phyloP scores from a whole-genome alignment of 2,113 vertebrate genomes.

The Tupaia chinensis region DNA sequence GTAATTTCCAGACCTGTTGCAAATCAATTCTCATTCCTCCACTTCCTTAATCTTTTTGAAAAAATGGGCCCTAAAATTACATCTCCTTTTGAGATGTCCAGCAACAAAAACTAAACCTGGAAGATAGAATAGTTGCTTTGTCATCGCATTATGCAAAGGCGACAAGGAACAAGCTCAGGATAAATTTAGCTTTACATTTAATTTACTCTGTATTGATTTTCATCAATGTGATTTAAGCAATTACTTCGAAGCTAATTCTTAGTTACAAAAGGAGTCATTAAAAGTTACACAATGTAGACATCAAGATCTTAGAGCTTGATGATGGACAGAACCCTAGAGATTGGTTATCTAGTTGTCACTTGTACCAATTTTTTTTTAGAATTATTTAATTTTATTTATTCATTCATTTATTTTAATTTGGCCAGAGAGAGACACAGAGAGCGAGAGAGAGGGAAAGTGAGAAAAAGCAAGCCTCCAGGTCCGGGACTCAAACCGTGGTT shows the following conservation, averaged over 20 bases:
- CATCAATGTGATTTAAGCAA: constrained; percentile 37
- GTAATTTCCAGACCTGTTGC: background rate
- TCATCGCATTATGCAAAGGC: constrained; percentile 38
- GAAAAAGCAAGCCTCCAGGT: too few relatives aligned
- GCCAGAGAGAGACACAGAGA: too few relatives aligned
- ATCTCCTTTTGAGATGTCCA: constrained; percentile 6
- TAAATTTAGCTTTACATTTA: constrained; percentile 56
- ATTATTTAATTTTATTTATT: too few relatives aligned
- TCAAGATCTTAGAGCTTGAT: background rate
- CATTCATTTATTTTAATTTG: too few relatives aligned
- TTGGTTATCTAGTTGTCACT: accelerated
- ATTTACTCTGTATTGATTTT: constrained; percentile 71
- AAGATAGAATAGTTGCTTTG: constrained; percentile 52
- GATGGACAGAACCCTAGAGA: accelerated
- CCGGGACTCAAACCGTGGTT: too few relatives aligned
- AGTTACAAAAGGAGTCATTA: constrained; percentile 40
- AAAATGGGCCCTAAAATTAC: constrained; percentile 57
- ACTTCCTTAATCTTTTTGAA: constrained; percentile 58
- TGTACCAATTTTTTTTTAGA: too few relatives aligned
- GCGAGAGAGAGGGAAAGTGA: too few relatives aligned
- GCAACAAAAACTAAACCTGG: constrained; percentile 33
- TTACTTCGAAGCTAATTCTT: constrained; percentile 63
- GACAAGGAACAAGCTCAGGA: background rate
- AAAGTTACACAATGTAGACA: background rate
- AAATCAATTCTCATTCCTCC: background rate